Conservation (phyloP, 2,888 invertebrate species). For the Lucinisca nassula region DNA sequence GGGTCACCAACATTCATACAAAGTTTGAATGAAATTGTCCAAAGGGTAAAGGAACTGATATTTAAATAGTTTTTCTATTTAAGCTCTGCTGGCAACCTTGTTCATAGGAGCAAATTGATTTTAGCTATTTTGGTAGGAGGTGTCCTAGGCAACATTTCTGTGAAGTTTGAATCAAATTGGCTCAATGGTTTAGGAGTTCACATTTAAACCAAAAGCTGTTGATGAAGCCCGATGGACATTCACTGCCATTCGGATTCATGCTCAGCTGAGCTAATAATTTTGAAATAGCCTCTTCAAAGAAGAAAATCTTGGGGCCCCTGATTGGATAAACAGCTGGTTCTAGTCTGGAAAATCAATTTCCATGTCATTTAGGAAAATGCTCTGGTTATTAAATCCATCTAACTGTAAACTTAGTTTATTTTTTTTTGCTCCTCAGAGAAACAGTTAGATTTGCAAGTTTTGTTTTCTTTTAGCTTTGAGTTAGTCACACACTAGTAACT, state of each 20-base stretch:
- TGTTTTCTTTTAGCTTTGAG: not conserved
- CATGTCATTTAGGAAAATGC: not conserved
- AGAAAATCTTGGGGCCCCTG: not conserved
- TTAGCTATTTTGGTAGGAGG: not conserved
- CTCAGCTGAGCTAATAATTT: not conserved
- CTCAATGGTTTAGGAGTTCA: too few species aligned
- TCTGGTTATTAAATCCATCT: not conserved
- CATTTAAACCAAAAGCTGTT: too few species aligned
- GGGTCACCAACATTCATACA: too few species aligned
- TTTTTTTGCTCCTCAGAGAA: not conserved
- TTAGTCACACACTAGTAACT: too few species aligned
- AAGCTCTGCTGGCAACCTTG: not conserved
- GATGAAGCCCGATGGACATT: not conserved
- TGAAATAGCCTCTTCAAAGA: not conserved
- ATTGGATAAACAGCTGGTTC: not conserved
- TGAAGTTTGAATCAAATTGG: not conserved
- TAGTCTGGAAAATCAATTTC: slow-evolving; percentile 8
- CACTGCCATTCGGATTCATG: not conserved
- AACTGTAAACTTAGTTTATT: not conserved
- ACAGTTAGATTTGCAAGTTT: not conserved
- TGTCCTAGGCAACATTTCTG: not conserved
- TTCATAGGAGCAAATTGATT: too few species aligned
- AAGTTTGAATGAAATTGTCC: too few species aligned
- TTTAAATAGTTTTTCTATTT: too few species aligned
- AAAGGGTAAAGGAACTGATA: too few species aligned